These are phyloP conservation scores for Tachina lurida DNA, from an alignment of 2,888 invertebrate genomes.

Conservation along the genomic window DNA sequence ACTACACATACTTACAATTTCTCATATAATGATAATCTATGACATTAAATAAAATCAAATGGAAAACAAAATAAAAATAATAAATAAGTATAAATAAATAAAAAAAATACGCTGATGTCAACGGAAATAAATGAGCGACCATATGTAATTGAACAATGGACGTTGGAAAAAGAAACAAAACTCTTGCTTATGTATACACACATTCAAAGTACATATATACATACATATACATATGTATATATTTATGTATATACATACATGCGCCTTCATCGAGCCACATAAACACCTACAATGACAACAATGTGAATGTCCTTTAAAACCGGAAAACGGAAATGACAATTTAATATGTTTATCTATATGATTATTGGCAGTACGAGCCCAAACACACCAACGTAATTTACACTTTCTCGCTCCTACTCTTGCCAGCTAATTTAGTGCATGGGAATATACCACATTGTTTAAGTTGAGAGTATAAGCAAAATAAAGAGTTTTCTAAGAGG, in stretches of 20 bases:
- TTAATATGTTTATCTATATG: constrained; percentile 67
- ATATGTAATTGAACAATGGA: constrained; percentile 60
- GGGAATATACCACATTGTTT: background rate
- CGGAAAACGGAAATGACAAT: constrained; percentile 70
- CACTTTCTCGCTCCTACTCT: background rate
- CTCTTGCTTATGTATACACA: too few relatives aligned
- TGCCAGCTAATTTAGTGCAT: background rate
- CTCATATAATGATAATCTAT: constrained; percentile 61
- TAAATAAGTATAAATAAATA: background rate
- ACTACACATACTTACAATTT: constrained; percentile 4
- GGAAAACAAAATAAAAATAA: constrained; percentile 36
- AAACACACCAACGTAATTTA: background rate
- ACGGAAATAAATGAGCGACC: constrained; percentile 65
- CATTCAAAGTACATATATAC: background rate
- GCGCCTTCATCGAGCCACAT: background rate
- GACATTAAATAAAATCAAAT: constrained; percentile 60
- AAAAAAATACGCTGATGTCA: constrained; percentile 63
- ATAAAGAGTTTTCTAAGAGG: background rate
- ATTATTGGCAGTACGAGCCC: constrained; percentile 37
- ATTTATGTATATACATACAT: background rate
- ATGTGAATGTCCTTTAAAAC: constrained; percentile 56
- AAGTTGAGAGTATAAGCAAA: background rate
- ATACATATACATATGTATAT: background rate
- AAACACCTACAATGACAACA: constrained; percentile 5
- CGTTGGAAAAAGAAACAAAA: constrained; percentile 1